These are phyloP conservation scores for Erebia aethiops DNA, from an alignment of 2,888 invertebrate genomes.

Conservation along the genomic window DNA sequence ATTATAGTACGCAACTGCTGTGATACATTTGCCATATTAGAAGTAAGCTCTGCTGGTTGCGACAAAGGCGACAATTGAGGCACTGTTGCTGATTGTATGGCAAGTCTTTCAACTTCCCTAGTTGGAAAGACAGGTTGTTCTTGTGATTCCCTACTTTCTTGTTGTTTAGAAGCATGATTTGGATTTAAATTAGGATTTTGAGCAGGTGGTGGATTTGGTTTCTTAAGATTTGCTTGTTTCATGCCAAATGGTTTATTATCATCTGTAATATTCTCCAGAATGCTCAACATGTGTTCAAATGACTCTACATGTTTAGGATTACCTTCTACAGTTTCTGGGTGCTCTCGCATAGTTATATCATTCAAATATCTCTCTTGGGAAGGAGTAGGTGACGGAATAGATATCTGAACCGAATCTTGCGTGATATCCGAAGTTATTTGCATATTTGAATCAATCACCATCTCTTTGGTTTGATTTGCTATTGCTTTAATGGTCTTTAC, in stretches of 20 bases:
- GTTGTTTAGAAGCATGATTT: constrained; percentile 48
- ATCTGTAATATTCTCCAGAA: constrained; percentile 85
- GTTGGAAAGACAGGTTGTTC: constrained; percentile 61
- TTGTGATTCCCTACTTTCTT: constrained; percentile 57
- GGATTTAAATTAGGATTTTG: constrained; percentile 48
- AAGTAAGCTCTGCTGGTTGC: constrained; percentile 87
- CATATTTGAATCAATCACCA: constrained; percentile 82
- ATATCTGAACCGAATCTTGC: constrained; percentile 85
- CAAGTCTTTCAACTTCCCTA: constrained; percentile 64
- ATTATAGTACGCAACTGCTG: constrained; percentile 86
- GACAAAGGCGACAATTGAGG: constrained; percentile 88
- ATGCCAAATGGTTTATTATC: constrained; percentile 64
- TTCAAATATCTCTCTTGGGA: constrained; percentile 85
- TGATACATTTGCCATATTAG: constrained; percentile 88
- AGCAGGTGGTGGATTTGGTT: constrained; percentile 39
- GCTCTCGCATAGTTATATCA: constrained; percentile 84
- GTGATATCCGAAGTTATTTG: constrained; percentile 82
- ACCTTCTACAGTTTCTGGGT: constrained; percentile 79
- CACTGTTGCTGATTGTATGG: constrained; percentile 78
- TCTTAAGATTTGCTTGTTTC: constrained; percentile 56
- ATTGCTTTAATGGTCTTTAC: constrained; percentile 82
- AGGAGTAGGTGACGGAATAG: constrained; percentile 86
- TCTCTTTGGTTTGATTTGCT: constrained; percentile 81
- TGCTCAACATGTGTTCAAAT: constrained; percentile 87
- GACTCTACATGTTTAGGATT: constrained; percentile 84